Evolutionary conservation across 2,797 vertebrate species (phyloP), one percentile per base, ranked within the genome.

Genomic region (Anabacerthia variegaticeps): DNA sequence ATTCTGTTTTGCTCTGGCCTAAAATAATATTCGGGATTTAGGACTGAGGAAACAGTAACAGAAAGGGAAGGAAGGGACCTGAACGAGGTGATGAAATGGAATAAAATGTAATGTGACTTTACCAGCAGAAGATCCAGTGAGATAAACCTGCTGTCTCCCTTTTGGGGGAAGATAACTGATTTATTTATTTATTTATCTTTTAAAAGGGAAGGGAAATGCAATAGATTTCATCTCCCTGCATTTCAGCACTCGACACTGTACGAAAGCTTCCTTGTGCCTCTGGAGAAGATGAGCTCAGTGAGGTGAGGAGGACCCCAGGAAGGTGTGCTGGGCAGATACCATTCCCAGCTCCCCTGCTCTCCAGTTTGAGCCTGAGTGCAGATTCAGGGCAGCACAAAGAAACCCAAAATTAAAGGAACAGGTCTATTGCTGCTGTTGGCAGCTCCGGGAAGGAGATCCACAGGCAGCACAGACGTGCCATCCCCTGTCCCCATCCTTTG

Each of bases 141-240:
- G 91, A 94, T 85, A 91, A 91, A 77, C 34, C 34, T 28, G 32
- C 52, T 56, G 59, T n/a, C 65, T 80, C 61, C 59, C 76, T 69
- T 32, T 5, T 14, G 18, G 19, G 36, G 76, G 28, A 32, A 59
- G 87, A 80, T 59, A 94, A 61, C 20, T 1, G 20, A 6, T n/a
- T 15, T 37, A 37, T 56, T 88, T 67, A 27, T 80, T 74, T 75
- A 55, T 71, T 69, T 84, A 10, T 73, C 76, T 88, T 36, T 28
- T 21, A 18, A 36, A 37, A 41, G 12, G 15, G 82, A 61, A 92
- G 48, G 41, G 37, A 92, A 80, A 71, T 1, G 26, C 27, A 2
- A 3, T 10, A 69, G 87, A 77, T 85, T 88, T 74, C 68, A 52
- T 93, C 81, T 67, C 26, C 63, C 59, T 76, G 80, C 20, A 28